Evolutionary conservation across 2,113 vertebrate genomes (phyloP), one percentile per base, ranked within the genome.

Genomic region (Brachionichthys hirsutus): DNA sequence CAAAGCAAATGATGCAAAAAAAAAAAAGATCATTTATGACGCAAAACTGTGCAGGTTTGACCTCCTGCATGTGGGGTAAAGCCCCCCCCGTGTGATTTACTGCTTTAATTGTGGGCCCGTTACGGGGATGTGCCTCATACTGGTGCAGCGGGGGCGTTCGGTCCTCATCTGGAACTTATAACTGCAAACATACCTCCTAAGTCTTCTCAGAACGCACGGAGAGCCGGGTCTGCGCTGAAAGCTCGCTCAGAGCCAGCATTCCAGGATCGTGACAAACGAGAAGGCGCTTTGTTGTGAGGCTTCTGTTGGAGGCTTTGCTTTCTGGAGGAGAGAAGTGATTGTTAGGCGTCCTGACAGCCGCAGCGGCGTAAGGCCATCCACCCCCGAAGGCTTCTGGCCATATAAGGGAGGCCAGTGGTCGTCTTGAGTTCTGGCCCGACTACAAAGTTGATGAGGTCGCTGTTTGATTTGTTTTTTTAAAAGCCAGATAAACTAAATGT

Each of bases 381-480:
- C 72, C 72, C 61, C 59, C 61, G 73, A 84, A 82, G 67, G 89
- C 5, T 90, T 89, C 82, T 91, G 81, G 78, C 95, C 95, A 92
- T 95, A 95, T 94, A 97, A 94, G 95, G 95, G 88, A 81, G 89
- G 86, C 87, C 22, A 86, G 92, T 93, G 59, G 87, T 88, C 81
- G 84, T 76, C 72, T 77, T 87, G 86, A 92, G 91, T 91, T 90
- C 84, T 93, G 92, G 92, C 92, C 89, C 75, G 82, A 90, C 88
- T 90, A 89, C 84, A 76, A 85, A 91, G 84, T 92, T 92, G 91
- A 87, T 92, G 92, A 88, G 81, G 82, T 90, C 87, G 88, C 87
- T 85, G 78, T 53, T n/a, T n/a, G n/a, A n/a, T n/a, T n/a, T n/a
- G 61, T 77, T 78, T 89, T 6, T 30, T 38, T 87, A 87, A 82